phyloP scores from a whole-genome alignment of 2,888 invertebrate genomes.

The Caenorhabditis macrosperma region DNA sequence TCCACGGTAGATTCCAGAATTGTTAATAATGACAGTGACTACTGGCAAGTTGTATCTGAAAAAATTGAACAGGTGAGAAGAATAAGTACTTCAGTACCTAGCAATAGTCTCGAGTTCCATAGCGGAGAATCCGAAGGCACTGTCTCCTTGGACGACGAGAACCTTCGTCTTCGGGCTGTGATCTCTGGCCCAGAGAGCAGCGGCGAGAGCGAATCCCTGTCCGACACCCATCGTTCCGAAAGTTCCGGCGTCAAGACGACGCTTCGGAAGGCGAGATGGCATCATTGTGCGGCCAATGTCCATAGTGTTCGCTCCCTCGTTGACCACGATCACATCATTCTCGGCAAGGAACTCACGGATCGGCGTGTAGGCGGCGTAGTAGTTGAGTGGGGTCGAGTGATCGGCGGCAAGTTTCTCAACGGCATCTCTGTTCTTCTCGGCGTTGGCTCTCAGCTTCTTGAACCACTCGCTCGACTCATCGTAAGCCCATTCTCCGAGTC shows the following conservation, averaged over 20 bases:
- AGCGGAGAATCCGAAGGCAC: conserved; percentile 97
- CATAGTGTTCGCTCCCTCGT: conserved; percentile 99
- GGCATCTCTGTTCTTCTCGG: conserved; percentile 68
- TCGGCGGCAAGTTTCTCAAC: conserved; percentile 86
- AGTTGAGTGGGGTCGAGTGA: conserved; percentile 89
- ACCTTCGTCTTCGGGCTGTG: conserved; percentile 88
- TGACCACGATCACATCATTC: conserved; percentile 89
- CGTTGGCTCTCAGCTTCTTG: conserved; percentile 63
- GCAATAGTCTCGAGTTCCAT: conserved; percentile 98
- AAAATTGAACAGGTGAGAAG: background rate
- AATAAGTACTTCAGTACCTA: conserved; percentile 82
- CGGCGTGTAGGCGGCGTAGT: conserved; percentile 92
- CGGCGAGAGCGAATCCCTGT: conserved; percentile 84
- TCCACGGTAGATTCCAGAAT: conserved; percentile 94
- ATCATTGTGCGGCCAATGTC: conserved; percentile 88
- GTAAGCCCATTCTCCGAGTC: conserved; percentile 68
- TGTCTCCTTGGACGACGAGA: conserved; percentile 95
- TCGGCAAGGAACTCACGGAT: conserved; percentile 73
- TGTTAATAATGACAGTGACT: conserved; percentile 92
- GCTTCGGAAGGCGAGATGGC: conserved; percentile 66
- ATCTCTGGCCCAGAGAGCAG: conserved; percentile 91
- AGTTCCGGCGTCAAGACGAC: conserved; percentile 90
- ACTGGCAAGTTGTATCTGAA: conserved; percentile 91
- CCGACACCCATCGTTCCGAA: conserved; percentile 84
- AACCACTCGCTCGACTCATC: conserved; percentile 68